These are phyloP conservation scores for Drepana falcataria DNA, from an alignment of 2,888 invertebrate genomes.

Conservation along the genomic window DNA sequence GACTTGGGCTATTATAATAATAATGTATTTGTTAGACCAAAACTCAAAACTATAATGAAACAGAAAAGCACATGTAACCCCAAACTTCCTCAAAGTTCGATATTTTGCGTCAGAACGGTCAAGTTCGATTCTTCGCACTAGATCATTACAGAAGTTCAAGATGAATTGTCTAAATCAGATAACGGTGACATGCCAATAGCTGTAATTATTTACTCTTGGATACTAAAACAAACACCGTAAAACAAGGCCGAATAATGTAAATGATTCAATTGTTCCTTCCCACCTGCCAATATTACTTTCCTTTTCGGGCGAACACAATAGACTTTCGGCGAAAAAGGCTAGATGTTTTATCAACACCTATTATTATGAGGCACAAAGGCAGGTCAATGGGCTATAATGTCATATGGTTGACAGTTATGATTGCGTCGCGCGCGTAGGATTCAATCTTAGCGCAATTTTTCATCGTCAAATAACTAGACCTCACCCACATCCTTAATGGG, in stretches of 20 bases:
- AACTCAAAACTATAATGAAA: too few relatives aligned
- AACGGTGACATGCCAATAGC: not conserved
- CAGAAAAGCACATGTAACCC: too few relatives aligned
- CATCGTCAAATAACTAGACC: slow-evolving; percentile 10
- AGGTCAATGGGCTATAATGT: slow-evolving; percentile 20
- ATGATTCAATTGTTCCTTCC: not conserved
- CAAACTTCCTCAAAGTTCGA: too few relatives aligned
- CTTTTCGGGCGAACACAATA: not conserved
- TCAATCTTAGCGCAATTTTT: slow-evolving; percentile 15
- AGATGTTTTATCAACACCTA: slow-evolving; percentile 21
- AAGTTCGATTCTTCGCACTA: too few relatives aligned
- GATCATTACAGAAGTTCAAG: too few relatives aligned
- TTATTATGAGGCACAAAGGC: slow-evolving; percentile 10
- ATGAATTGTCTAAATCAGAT: too few relatives aligned
- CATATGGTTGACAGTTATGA: slow-evolving; percentile 13
- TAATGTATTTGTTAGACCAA: too few relatives aligned
- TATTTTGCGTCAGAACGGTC: too few relatives aligned
- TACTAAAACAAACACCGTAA: not conserved
- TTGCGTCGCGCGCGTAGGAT: slow-evolving; percentile 11
- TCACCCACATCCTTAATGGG: not conserved
- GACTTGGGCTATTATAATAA: too few relatives aligned
- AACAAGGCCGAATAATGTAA: not conserved
- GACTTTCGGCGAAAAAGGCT: slow-evolving; percentile 5
- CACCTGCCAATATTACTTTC: slow-evolving; percentile 1
- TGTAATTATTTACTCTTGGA: not conserved